Percentiles rank a stretch among this genome's conserved stretches.
These are phyloP conservation scores for Xestia rhomboidea DNA, from an alignment of 2,888 invertebrate species.

Conservation along the genomic window DNA sequence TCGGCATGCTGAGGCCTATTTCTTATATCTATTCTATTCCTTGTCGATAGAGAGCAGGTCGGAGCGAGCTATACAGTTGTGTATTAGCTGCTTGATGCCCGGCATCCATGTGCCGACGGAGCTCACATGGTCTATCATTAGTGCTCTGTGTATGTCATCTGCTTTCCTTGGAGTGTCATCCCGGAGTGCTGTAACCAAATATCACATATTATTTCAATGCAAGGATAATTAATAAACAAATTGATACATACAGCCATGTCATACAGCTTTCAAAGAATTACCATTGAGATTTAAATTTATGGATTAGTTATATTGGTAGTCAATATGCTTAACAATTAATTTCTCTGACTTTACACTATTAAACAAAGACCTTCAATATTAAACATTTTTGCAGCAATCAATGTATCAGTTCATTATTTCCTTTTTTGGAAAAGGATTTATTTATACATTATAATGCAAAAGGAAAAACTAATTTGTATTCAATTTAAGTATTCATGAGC, in stretches of 20 bases:
- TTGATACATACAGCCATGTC: background rate
- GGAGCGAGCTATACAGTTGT: constrained; percentile 84
- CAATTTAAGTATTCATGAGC: constrained; percentile 14
- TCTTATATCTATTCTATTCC: constrained; percentile 65
- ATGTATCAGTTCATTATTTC: background rate
- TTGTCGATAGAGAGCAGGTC: constrained; percentile 86
- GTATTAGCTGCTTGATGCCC: constrained; percentile 91
- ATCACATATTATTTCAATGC: background rate
- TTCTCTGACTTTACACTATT: background rate
- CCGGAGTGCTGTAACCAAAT: constrained; percentile 87
- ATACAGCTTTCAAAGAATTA: background rate
- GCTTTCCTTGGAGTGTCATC: constrained; percentile 87
- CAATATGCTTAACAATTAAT: background rate
- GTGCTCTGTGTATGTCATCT: constrained; percentile 90
- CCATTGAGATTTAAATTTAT: background rate
- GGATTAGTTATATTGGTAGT: background rate
- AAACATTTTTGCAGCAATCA: background rate
- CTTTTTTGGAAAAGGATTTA: background rate
- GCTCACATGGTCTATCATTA: constrained; percentile 91
- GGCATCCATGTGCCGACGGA: constrained; percentile 92
- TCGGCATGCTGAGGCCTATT: background rate
- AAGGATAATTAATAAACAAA: background rate
- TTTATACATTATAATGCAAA: background rate
- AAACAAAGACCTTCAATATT: background rate
- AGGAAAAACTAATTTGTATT: constrained; percentile 17